Percentiles rank a stretch among this genome's conserved stretches.
Evolutionary conservation across 64 coral and sea anemone species (phyloP).

Genomic region (Montipora sp.): DNA sequence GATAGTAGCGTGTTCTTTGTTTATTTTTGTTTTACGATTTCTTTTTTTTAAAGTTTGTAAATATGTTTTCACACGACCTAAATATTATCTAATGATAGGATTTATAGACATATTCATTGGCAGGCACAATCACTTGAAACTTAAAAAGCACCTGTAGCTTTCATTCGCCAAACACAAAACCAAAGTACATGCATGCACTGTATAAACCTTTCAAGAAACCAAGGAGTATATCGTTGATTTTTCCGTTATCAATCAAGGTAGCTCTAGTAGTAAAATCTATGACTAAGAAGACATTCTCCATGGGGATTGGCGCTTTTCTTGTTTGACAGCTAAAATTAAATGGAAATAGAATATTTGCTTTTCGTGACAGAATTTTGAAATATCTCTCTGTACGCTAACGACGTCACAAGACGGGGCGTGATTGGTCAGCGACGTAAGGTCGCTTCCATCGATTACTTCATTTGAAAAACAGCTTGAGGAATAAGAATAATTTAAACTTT

Average conservation of each 20-base stretch:
- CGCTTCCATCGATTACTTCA: background rate
- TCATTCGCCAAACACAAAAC: too few species aligned
- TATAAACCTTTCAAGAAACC: too few species aligned
- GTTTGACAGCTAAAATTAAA: background rate
- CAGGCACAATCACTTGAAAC: too few species aligned
- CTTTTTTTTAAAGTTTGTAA: too few species aligned
- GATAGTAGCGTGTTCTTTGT: too few species aligned
- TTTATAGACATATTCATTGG: too few species aligned
- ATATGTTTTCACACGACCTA: too few species aligned
- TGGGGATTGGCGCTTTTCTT: background rate
- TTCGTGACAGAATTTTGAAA: conserved; percentile 34
- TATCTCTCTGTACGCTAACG: conserved; percentile 23
- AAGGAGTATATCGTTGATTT: background rate
- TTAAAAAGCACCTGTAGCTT: too few species aligned
- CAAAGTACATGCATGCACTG: too few species aligned
- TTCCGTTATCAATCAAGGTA: background rate
- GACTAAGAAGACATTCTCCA: background rate
- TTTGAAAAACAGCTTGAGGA: conserved; percentile 25
- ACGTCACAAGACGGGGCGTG: background rate
- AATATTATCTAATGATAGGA: too few species aligned
- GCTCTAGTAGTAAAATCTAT: too few species aligned
- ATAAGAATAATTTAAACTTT: conserved; percentile 34
- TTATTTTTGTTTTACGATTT: too few species aligned
- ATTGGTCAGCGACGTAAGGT: conserved; percentile 7
- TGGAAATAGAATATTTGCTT: conserved; percentile 10